These are phyloP conservation scores for Erpobdella octoculata DNA, from an alignment of 2,888 invertebrate species.

Conservation along the genomic window DNA sequence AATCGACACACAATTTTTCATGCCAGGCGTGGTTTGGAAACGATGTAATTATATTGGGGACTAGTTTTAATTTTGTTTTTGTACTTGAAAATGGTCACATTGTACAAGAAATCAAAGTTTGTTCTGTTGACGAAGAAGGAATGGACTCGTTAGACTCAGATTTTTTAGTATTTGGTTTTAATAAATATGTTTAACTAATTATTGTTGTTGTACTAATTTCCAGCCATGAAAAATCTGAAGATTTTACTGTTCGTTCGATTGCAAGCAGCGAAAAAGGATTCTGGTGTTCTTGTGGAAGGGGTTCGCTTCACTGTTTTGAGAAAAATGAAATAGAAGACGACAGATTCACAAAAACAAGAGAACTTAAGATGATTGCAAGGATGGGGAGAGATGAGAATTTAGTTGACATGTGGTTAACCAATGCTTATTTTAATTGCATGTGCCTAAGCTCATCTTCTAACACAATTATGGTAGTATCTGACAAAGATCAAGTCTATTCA, in stretches of 20 bases:
- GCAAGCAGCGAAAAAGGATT: conserved; percentile 61
- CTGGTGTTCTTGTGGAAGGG: conserved; percentile 67
- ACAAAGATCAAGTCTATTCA: conserved; percentile 20
- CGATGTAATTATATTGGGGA: conserved; percentile 4
- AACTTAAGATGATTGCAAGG: conserved; percentile 42
- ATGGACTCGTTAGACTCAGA: conserved; percentile 16
- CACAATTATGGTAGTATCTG: neutral
- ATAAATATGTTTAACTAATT: no score
- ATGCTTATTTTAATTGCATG: conserved; percentile 14
- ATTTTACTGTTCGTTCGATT: conserved; percentile 44
- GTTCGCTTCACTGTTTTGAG: conserved; percentile 72
- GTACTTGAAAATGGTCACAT: neutral
- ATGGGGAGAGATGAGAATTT: neutral
- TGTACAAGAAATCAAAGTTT: conserved; percentile 6
- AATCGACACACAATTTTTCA: neutral
- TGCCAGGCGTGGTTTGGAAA: conserved; percentile 3
- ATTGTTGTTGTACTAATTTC: neutral
- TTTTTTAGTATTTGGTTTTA: no score
- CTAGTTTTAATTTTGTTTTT: neutral
- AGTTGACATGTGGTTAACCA: neutral
- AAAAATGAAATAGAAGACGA: conserved; percentile 62
- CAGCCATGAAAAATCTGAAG: conserved; percentile 21
- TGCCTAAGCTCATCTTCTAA: neutral
- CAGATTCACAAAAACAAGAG: conserved; percentile 50
- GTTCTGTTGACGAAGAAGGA: conserved; percentile 2